Evolutionary conservation across 2,113 vertebrate genomes (phyloP), one percentile per base, ranked within the genome.

Genomic region (Calidris pygmaea): DNA sequence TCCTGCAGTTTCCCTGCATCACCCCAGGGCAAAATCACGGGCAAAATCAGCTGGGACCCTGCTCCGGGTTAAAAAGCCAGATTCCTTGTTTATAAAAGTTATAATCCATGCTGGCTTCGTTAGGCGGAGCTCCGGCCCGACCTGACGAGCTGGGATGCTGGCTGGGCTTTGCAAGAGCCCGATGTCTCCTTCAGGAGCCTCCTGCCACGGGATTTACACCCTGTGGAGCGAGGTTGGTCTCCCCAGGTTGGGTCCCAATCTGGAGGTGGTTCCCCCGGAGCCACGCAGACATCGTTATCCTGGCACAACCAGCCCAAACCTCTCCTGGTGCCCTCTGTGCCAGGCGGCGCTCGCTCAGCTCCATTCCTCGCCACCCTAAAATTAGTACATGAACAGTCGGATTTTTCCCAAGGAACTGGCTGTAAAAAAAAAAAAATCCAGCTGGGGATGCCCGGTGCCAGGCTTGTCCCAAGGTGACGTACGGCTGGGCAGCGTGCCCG

Each of bases 401-500:
- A 76, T 95, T 95, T 97, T 96, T 92, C 85, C 84, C 87, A 82
- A 83, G 66, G 83, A 93, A n/a, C 43, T 24, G 60, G 18, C 86
- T 90, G 73, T 53, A n/a, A 32, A 56, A 43, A 43, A 43, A 43
- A 43, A 43, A 84, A 53, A 68, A 17, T 59, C 72, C 87, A 91
- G 63, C 72, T 66, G 50, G n/a, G 53, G 56, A 7, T 87, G 70
- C 56, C 81, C 22, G 2, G 60, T 85, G 89, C 95, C 76, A 90
- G 60, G 68, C 56, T 87, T 56, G 45, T 76, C 65, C 72, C 11
- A 11, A 84, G 48, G 68, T 60, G 30, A 37, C 35, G 56, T 27
- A 50, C 15, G 7, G 58, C 8, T 37, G 78, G 77, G 81, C 82
- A 81, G 52, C 1, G 0, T 58, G 67, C 78, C 80, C 1, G 0